These are phyloP conservation scores for Bovichtus variegatus DNA, from an alignment of 2,797 vertebrate species.

Conservation along the genomic window DNA sequence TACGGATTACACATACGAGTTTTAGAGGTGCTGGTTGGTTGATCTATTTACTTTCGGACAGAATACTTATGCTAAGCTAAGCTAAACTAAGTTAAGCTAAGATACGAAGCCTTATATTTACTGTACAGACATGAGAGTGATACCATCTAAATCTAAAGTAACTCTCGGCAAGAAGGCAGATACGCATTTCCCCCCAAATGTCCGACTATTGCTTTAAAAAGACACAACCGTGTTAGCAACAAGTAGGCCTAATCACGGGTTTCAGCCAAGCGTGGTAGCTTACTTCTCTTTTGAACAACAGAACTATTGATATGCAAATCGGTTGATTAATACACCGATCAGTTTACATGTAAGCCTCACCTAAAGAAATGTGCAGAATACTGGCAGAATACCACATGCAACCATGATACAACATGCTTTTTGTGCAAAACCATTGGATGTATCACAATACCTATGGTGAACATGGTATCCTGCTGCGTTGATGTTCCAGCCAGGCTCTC, in stretches of 20 bases:
- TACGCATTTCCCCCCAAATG: neutral
- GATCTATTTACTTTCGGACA: neutral
- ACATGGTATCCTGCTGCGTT: slow-evolving; percentile 85
- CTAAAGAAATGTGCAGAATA: neutral
- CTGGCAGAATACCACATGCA: neutral
- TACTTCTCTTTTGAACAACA: neutral
- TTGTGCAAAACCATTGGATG: neutral
- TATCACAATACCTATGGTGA: slow-evolving; percentile 84
- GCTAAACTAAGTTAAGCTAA: neutral
- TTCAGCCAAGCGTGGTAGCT: neutral
- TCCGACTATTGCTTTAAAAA: neutral
- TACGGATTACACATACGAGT: neutral
- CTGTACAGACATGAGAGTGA: neutral
- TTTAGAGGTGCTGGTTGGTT: neutral
- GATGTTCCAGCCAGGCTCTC: slow-evolving; percentile 82
- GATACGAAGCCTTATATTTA: neutral
- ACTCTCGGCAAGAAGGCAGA: neutral
- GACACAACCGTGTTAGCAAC: neutral
- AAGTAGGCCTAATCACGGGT: neutral
- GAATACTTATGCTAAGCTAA: neutral
- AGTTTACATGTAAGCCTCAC: neutral
- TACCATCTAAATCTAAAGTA: neutral
- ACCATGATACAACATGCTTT: neutral
- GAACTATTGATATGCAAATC: neutral
- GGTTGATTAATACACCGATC: neutral